Evolutionary conservation across 2,888 invertebrate species (phyloP).

Genomic region (Phalera bucephala): DNA sequence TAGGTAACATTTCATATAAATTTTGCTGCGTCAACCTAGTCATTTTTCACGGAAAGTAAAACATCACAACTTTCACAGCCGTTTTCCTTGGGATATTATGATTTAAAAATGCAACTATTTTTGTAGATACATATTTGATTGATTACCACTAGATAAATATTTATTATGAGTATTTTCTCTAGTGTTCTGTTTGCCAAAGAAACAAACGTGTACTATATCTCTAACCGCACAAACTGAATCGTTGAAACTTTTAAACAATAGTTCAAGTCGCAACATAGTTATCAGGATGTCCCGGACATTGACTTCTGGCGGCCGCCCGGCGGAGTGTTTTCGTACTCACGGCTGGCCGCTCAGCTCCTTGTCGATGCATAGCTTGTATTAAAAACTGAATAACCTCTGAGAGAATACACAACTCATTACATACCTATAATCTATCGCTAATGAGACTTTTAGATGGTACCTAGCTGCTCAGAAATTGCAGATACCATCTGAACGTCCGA

Average conservation of each 20-base stretch:
- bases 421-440: slow-evolving; percentile 1
- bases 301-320: slow-evolving; percentile 10
- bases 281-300: slow-evolving; percentile 7
- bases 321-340: slow-evolving; percentile 12
- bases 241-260: slow-evolving; percentile 41
- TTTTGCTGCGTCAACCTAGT: slow-evolving; percentile 44
- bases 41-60: slow-evolving; percentile 35
- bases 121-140: slow-evolving; percentile 80
- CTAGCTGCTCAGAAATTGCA: neutral
- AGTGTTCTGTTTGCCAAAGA: slow-evolving; percentile 67
- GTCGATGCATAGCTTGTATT: slow-evolving; percentile 38
- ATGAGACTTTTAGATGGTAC: neutral
- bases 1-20: slow-evolving; percentile 49
- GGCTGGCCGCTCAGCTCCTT: slow-evolving; percentile 14
- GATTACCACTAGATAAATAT: slow-evolving; percentile 77
- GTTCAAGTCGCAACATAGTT: slow-evolving; percentile 30
- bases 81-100: slow-evolving; percentile 55
- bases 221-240: slow-evolving; percentile 60
- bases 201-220: slow-evolving; percentile 58
- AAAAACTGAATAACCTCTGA: slow-evolving; percentile 44
- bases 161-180: slow-evolving; percentile 71
- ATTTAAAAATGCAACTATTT: slow-evolving; percentile 79
- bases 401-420: slow-evolving; percentile 16
- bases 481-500: slow-evolving; percentile 2
- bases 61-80: slow-evolving; percentile 45